A percentile compares a stretch with the other conserved stretches of the same genome.
These are phyloP conservation scores for Serinus canaria DNA, from an alignment of 2,113 vertebrate species.

Conservation along the genomic window DNA sequence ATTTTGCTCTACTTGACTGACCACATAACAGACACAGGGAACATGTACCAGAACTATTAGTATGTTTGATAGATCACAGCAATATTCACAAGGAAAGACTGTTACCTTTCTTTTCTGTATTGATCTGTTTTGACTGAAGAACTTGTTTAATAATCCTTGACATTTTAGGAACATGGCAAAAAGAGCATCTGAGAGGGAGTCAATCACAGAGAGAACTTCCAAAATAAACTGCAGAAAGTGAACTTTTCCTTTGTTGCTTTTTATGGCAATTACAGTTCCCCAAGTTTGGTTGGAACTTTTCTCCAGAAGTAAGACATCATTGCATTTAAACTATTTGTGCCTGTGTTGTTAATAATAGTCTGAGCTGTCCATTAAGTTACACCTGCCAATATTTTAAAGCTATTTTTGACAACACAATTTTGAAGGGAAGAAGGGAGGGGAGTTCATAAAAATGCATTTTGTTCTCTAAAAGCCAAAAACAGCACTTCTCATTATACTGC, in stretches of 20 bases:
- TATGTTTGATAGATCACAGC: neutral
- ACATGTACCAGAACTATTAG: neutral
- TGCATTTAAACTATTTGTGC: neutral
- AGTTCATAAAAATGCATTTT: neutral
- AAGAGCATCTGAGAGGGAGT: neutral
- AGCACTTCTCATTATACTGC: neutral
- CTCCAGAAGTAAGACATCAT: neutral
- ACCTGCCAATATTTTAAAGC: neutral
- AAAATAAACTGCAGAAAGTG: neutral
- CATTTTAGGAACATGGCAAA: neutral
- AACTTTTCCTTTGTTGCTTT: neutral
- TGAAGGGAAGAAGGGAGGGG: neutral
- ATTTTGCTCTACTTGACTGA: neutral
- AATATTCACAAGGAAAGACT: neutral
- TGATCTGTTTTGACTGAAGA: slow-evolving; percentile 15
- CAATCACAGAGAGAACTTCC: neutral
- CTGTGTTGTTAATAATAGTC: neutral
- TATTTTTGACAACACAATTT: slow-evolving; percentile 25
- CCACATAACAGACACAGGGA: neutral
- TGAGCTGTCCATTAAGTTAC: neutral
- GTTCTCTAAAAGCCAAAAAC: neutral
- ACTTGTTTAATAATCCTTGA: neutral
- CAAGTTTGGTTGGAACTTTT: neutral
- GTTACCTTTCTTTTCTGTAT: neutral
- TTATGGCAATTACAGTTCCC: neutral